phyloP scores from a whole-genome alignment of 2,888 invertebrate species.

The Hirtodrosophila alboralis region DNA sequence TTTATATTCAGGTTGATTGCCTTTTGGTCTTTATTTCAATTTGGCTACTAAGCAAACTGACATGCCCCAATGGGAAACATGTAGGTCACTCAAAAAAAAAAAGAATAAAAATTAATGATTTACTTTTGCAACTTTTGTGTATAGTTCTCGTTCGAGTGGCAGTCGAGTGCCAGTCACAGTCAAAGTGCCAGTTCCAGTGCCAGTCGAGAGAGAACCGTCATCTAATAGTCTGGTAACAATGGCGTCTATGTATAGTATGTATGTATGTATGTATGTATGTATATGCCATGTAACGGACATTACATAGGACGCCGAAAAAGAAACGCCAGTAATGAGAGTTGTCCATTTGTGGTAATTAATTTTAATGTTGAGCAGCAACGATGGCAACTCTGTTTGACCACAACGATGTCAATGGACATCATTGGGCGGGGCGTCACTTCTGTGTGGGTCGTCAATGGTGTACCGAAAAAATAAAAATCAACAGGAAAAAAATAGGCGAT shows the following conservation, averaged over 20 bases:
- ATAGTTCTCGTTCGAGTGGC: slow-evolving; percentile 30
- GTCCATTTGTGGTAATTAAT: slow-evolving; percentile 78
- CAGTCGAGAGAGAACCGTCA: slow-evolving; percentile 27
- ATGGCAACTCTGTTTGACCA: slow-evolving; percentile 40
- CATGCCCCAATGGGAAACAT: slow-evolving; percentile 18
- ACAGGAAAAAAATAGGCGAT: not conserved
- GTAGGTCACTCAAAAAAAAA: slow-evolving; percentile 26
- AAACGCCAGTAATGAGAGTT: slow-evolving; percentile 65
- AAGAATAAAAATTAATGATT: slow-evolving; percentile 63
- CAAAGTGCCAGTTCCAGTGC: slow-evolving; percentile 17
- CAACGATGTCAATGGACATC: slow-evolving; percentile 67
- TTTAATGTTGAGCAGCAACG: slow-evolving; percentile 68
- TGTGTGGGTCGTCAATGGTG: slow-evolving; percentile 45
- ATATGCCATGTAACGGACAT: slow-evolving; percentile 11
- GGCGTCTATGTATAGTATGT: slow-evolving; percentile 10
- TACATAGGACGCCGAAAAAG: slow-evolving; percentile 38
- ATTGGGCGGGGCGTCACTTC: slow-evolving; percentile 37
- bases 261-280: too few relatives aligned
- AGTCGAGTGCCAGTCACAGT: slow-evolving; percentile 38
- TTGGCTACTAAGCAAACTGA: slow-evolving; percentile 2
- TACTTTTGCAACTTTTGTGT: slow-evolving; percentile 57
- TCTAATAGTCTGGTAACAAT: slow-evolving; percentile 39
- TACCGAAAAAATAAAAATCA: slow-evolving; percentile 26
- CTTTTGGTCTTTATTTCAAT: too few relatives aligned
- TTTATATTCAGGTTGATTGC: too few relatives aligned